Base-by-base conservation (phyloP, 2,888 invertebrate species). In the Plagiodera versicolora region DNA sequence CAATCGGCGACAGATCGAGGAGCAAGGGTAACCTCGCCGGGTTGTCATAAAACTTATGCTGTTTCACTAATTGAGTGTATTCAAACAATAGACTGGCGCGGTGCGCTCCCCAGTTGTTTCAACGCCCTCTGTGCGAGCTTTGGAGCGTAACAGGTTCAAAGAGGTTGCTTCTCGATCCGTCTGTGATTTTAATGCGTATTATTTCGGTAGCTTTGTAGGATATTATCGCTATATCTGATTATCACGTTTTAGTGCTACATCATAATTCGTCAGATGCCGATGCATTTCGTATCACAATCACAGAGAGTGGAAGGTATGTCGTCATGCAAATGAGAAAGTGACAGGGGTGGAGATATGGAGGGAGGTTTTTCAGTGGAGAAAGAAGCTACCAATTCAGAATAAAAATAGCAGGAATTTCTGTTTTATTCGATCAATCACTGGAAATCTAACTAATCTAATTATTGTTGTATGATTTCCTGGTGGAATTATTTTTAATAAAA, bases 181-280 rank as follows among this genome's bases (percentile, higher is more conserved):
- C 75, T 75, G 76, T 77, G 79, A 79, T 79, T 79, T 77, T 79
- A 79, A 79, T 79, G 75, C 78, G 78, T 68, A 79, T 80, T 79
- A 80, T 79, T 79, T 77, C 77, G 74, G 74, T 73, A 73, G 74
- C 75, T 74, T 75, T 76, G 73, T 74, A 69, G 71, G 72, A 71
- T 72, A 65, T 67, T 67, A 70, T 70, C 70, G 64, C 69, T 68
- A 70, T 74, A 77, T 75, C 77, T 77, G 78, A 77, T 77, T 77
- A 77, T 75, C 74, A 73, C 74, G 71, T 75, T 75, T 74, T 73
- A 70, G 67, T 67, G 65, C 66, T 60, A 67, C 56, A 66, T 63
- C 61, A 67, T 56, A 67, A 61, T 63, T 66, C 66, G 66, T 67
- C 66, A 66, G 66, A 68, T 68, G 66, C 63, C 60, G 59, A 65